Percentiles rank a stretch among this genome's conserved stretches.
Evolutionary conservation across 2,113 vertebrate genomes (phyloP).

Genomic region (Puffinus mauretanicus): DNA sequence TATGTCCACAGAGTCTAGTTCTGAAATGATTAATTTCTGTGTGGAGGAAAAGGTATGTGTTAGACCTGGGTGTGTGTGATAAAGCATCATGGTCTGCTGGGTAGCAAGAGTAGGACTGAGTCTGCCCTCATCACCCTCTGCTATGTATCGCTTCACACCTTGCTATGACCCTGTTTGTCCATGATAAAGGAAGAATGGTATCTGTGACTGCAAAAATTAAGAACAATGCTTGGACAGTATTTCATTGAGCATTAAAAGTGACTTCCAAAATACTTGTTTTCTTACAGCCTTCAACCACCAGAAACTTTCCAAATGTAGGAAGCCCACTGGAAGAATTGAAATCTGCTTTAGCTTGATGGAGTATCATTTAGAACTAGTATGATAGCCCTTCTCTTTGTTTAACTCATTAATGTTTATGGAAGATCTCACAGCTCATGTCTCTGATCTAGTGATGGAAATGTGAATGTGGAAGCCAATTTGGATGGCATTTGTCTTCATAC

Average conservation of each 20-base stretch:
- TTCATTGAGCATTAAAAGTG: neutral
- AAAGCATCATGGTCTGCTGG: neutral
- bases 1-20: neutral
- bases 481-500: neutral
- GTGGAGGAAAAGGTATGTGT: neutral
- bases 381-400: neutral
- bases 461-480: neutral
- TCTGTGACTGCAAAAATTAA: neutral
- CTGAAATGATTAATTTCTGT: neutral
- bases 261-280: neutral
- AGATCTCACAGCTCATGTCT: neutral
- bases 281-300: neutral
- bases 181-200: neutral
- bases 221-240: neutral
- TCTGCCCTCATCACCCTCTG: neutral
- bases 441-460: neutral
- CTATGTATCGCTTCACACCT: neutral
- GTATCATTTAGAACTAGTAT: neutral
- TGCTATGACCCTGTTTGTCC: neutral
- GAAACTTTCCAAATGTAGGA: neutral
- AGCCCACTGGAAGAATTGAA: neutral
- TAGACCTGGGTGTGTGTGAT: neutral
- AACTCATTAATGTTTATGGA: neutral
- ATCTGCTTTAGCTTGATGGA: neutral
- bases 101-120: neutral